Percentiles rank a stretch among this genome's conserved stretches.
phyloP scores from a whole-genome alignment of 2,888 invertebrate genomes.

The Prenolepis imparis region DNA sequence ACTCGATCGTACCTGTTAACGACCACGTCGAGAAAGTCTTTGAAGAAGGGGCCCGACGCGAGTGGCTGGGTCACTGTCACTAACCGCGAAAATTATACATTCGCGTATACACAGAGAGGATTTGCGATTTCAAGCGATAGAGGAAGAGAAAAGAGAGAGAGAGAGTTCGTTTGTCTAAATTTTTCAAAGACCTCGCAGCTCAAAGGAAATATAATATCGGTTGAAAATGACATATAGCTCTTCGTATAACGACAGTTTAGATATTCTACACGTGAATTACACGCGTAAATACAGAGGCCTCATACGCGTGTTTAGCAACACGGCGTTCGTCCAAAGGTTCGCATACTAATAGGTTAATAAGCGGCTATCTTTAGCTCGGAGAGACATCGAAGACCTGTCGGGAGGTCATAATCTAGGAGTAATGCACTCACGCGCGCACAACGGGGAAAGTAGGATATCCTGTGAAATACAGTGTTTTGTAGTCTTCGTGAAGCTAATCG shows the following conservation, averaged over 20 bases:
- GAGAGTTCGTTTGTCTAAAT: conserved; percentile 32
- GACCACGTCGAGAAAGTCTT: conserved; percentile 54
- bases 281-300: not conserved
- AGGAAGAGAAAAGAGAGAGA: not conserved
- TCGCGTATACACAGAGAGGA: conserved; percentile 15
- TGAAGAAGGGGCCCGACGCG: conserved; percentile 38
- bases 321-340: conserved; percentile 24
- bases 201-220: conserved; percentile 17
- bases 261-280: conserved; percentile 9
- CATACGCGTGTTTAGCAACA: not conserved
- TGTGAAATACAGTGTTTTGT: conserved; percentile 11
- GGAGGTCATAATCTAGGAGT: conserved; percentile 44
- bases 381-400: conserved; percentile 48
- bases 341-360: conserved; percentile 53
- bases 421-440: conserved; percentile 34
- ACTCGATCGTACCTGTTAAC: conserved; percentile 55
- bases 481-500: not conserved
- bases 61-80: conserved; percentile 55
- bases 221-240: too few species aligned
- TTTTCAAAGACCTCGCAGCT: not conserved
- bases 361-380: conserved; percentile 32
- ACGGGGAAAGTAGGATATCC: conserved; percentile 53
- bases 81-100: conserved; percentile 53
- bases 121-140: not conserved
- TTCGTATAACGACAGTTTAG: not conserved